phyloP scores from a whole-genome alignment of 2,888 invertebrate genomes.

The Pomacea canaliculata region DNA sequence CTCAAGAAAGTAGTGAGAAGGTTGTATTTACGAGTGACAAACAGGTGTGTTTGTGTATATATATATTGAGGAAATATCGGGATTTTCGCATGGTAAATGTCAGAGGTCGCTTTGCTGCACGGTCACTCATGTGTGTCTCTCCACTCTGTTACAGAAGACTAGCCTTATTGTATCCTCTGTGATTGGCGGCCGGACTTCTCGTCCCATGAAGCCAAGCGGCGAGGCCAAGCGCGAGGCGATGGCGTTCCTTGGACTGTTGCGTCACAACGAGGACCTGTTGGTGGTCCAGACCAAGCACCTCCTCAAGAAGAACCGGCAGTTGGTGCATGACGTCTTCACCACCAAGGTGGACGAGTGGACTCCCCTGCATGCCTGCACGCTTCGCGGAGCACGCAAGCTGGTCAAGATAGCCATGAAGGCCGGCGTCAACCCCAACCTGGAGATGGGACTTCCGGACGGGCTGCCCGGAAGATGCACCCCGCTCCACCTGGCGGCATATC shows the following conservation, averaged over 20 bases:
- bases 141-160: not conserved
- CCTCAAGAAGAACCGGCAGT: conserved; percentile 43
- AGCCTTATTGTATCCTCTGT: not conserved
- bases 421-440: conserved; percentile 51
- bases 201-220: conserved; percentile 15
- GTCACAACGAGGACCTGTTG: conserved; percentile 52
- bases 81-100: too few relatives aligned
- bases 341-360: conserved; percentile 58
- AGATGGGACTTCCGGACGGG: conserved; percentile 56
- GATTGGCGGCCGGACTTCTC: not conserved
- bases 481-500: conserved; percentile 58
- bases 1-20: too few relatives aligned
- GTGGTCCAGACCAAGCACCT: conserved; percentile 46
- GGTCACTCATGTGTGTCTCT: not conserved
- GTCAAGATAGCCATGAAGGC: conserved; percentile 52
- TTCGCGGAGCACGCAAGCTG: conserved; percentile 55
- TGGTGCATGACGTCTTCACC: conserved; percentile 46
- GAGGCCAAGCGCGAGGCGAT: conserved; percentile 41
- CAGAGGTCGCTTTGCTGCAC: too few relatives aligned
- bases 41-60: too few relatives aligned
- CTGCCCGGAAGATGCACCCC: conserved; percentile 55
- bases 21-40: too few relatives aligned
- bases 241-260: conserved; percentile 48
- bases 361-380: conserved; percentile 59
- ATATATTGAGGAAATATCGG: too few relatives aligned